phyloP scores from a whole-genome alignment of 2,888 invertebrate genomes.

The Gibbula magus region DNA sequence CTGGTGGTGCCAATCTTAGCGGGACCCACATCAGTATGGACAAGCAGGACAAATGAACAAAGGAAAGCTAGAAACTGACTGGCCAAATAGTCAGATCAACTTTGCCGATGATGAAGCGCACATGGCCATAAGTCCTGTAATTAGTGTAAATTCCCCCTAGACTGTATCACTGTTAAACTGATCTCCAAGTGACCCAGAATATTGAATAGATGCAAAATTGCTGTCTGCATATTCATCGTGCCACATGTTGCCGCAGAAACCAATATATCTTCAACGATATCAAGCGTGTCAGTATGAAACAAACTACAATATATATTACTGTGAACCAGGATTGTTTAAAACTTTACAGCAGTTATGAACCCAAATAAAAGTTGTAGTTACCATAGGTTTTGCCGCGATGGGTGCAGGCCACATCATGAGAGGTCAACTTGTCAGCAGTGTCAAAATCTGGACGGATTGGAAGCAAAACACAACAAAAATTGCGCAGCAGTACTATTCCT shows the following conservation, averaged over 20 bases:
- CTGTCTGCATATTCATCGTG: constrained; percentile 23
- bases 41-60: constrained; percentile 21
- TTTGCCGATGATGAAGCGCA: constrained; percentile 7
- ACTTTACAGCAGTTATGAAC: constrained; percentile 5
- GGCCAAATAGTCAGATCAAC: constrained; percentile 1
- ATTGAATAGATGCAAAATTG: constrained; percentile 22
- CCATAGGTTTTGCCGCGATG: constrained; percentile 43
- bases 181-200: constrained; percentile 23
- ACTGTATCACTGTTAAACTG: constrained; percentile 15
- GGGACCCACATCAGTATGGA: constrained; percentile 28
- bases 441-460: constrained; percentile 26
- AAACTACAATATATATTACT: not conserved
- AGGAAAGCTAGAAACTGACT: not conserved
- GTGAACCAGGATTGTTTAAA: not conserved
- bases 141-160: constrained; percentile 21
- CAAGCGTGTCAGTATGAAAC: constrained; percentile 1
- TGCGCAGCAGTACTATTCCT: constrained; percentile 1
- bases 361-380: constrained; percentile 27
- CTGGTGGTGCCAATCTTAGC: constrained; percentile 29
- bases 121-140: constrained; percentile 21
- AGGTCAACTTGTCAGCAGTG: constrained; percentile 16
- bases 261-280: constrained; percentile 5
- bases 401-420: constrained; percentile 45
- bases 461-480: constrained; percentile 11
- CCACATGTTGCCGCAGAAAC: constrained; percentile 19